Percentiles rank a stretch among this genome's conserved stretches.
Evolutionary conservation across 2,113 vertebrate species (phyloP).

Genomic region (Tragulus kanchil): DNA sequence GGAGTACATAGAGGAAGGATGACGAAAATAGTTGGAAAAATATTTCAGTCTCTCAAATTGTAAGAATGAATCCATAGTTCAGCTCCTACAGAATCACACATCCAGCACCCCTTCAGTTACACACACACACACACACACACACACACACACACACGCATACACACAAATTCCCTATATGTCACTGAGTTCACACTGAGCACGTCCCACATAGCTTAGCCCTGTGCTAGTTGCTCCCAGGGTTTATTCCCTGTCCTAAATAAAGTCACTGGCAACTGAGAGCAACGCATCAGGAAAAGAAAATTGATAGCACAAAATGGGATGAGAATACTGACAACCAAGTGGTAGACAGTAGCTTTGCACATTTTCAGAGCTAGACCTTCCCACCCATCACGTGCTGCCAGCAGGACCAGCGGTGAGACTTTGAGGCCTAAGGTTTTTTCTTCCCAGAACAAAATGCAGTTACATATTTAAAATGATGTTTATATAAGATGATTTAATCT

Average conservation of each 20-base stretch:
- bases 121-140: not conserved
- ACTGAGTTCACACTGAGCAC: not conserved
- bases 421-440: not conserved
- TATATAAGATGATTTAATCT: not conserved
- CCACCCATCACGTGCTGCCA: not conserved
- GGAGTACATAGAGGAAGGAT: not conserved
- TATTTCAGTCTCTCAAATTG: constrained; percentile 29
- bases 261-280: not conserved
- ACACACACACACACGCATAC: not conserved
- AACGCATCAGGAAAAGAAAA: not conserved
- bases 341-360: not conserved
- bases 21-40: not conserved
- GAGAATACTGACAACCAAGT: not conserved
- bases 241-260: not conserved
- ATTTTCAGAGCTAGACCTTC: not conserved
- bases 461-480: not conserved
- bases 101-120: not conserved
- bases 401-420: too few relatives aligned
- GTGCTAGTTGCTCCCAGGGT: rapidly evolving
- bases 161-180: not conserved
- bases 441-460: not conserved
- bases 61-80: not conserved
- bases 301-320: not conserved
- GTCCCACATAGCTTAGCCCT: not conserved
- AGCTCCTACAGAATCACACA: not conserved